Evolutionary conservation across 23 tunicate genomes (phyloP).

Genomic region (Diplosoma virens): DNA sequence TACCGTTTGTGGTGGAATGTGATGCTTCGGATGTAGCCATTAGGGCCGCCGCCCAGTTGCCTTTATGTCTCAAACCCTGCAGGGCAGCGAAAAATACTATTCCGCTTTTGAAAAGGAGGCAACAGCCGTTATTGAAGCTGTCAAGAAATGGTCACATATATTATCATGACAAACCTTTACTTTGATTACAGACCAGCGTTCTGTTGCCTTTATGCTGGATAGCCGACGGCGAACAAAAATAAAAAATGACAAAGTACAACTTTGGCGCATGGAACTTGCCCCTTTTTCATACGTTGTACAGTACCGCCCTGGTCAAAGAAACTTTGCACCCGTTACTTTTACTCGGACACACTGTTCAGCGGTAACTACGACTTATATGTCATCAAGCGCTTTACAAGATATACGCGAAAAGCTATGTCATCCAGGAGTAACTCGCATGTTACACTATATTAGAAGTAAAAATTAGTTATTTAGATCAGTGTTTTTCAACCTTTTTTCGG

Average conservation of each 20-base stretch:
- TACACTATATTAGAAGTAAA: background rate
- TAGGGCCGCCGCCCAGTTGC: no score
- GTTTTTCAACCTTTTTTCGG: no score
- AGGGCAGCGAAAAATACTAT: slow-evolving; percentile 7
- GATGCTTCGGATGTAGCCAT: no score
- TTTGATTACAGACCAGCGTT: slow-evolving; percentile 33
- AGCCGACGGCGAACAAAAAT: slow-evolving; percentile 1
- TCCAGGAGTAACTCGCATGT: slow-evolving; percentile 1
- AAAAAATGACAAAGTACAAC: slow-evolving; percentile 28
- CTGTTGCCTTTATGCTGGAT: slow-evolving; percentile 41
- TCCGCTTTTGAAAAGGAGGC: slow-evolving; percentile 39
- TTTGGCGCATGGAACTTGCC: slow-evolving; percentile 26
- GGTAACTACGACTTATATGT: no score
- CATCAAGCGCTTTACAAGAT: background rate
- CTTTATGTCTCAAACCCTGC: no score
- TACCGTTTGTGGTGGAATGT: no score
- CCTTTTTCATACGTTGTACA: background rate
- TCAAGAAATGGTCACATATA: slow-evolving; percentile 19
- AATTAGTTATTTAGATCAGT: no score
- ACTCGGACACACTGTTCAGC: no score
- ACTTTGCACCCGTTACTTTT: slow-evolving; percentile 21
- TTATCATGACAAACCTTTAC: background rate
- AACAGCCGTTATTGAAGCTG: slow-evolving; percentile 31
- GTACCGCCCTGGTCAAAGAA: slow-evolving; percentile 6
- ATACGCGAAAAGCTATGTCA: slow-evolving; percentile 12